Evolutionary conservation across 2,888 invertebrate genomes (phyloP).

Genomic region (Bombylius major): DNA sequence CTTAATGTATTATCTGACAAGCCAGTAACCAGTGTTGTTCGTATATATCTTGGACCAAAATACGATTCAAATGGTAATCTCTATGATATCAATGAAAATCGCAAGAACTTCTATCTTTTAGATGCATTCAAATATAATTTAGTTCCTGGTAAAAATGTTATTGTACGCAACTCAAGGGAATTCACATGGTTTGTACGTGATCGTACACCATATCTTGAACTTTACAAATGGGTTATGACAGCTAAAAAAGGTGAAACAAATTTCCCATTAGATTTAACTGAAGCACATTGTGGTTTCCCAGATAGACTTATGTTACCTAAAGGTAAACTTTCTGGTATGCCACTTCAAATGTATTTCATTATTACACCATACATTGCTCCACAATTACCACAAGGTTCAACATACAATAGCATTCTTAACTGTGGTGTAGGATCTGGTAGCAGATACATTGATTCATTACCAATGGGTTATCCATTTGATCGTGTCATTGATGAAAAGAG

Average conservation of each 20-base stretch:
- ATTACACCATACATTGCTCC: slow-evolving; percentile 44
- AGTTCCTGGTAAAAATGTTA: slow-evolving; percentile 49
- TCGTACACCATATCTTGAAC: slow-evolving; percentile 47
- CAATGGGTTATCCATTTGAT: slow-evolving; percentile 64
- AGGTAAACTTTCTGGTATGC: slow-evolving; percentile 53
- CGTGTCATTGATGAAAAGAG: slow-evolving; percentile 45
- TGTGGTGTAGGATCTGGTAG: slow-evolving; percentile 44
- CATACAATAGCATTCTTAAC: slow-evolving; percentile 39
- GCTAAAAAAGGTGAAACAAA: slow-evolving; percentile 42
- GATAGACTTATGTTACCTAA: slow-evolving; percentile 57
- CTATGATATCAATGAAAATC: slow-evolving; percentile 45
- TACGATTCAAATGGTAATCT: slow-evolving; percentile 44
- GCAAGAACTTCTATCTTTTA: slow-evolving; percentile 50
- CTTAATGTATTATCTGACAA: slow-evolving; percentile 45
- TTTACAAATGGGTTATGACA: slow-evolving; percentile 49
- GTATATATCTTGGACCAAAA: slow-evolving; percentile 58
- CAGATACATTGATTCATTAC: slow-evolving; percentile 45
- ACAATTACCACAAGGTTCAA: slow-evolving; percentile 37
- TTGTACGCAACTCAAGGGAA: slow-evolving; percentile 54
- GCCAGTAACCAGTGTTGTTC: slow-evolving; percentile 46
- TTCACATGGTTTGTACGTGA: slow-evolving; percentile 49
- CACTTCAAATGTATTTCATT: slow-evolving; percentile 50
- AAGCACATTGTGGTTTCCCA: slow-evolving; percentile 55
- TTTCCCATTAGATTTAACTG: slow-evolving; percentile 42
- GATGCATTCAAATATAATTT: slow-evolving; percentile 50